These are phyloP conservation scores for Nasonia longicornis DNA, from an alignment of 1,140 invertebrate genomes.

Conservation along the genomic window DNA sequence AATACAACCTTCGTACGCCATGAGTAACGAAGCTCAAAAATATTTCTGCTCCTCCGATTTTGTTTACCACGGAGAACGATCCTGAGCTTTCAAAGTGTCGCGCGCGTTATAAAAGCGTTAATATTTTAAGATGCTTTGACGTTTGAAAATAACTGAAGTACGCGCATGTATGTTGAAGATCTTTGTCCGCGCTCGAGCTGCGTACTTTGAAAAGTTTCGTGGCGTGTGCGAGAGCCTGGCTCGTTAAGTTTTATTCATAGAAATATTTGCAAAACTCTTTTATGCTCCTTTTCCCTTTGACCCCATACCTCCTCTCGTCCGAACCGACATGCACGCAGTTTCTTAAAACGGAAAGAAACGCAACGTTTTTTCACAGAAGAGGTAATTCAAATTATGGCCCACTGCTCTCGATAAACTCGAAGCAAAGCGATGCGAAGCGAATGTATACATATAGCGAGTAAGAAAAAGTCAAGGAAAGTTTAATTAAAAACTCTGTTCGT, in stretches of 20 bases:
- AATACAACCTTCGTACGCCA: no score
- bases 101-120: neutral
- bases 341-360: no score
- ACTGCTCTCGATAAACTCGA: no score
- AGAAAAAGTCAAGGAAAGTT: conserved; percentile 8
- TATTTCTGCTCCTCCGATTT: neutral
- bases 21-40: neutral
- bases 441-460: no score
- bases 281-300: neutral
- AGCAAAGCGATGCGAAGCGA: no score
- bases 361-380: no score
- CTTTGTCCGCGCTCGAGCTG: neutral
- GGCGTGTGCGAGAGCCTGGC: neutral
- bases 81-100: neutral
- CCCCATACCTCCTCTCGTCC: neutral
- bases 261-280: conserved; percentile 13
- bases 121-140: conserved; percentile 3
- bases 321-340: neutral
- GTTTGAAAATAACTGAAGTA: conserved; percentile 35
- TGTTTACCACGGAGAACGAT: neutral
- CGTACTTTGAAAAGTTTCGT: conserved; percentile 14
- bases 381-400: no score
- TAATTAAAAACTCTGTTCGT: conserved; percentile 39
- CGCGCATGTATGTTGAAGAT: conserved; percentile 6
- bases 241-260: conserved; percentile 33